phyloP scores from a whole-genome alignment of 1,140 invertebrate genomes.

The Plectrocnemia conspersa region DNA sequence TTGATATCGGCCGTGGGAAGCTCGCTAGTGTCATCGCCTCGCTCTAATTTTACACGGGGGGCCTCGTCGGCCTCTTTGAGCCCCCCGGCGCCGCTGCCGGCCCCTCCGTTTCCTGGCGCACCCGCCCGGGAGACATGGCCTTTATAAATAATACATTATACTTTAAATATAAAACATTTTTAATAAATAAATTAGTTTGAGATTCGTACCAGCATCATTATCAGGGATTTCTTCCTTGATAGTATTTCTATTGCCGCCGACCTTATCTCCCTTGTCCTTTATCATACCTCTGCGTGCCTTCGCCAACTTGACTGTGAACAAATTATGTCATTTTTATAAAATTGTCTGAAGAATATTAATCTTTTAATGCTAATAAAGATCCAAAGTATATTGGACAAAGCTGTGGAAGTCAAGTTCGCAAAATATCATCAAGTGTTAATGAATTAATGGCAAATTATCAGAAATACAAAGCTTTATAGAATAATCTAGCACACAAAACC shows the following conservation, averaged over 20 bases:
- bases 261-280: constrained; percentile 52
- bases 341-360: too few species aligned
- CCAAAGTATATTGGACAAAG: too few species aligned
- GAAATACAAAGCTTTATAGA: too few species aligned
- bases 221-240: constrained; percentile 52
- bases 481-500: too few species aligned
- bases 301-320: constrained; percentile 51
- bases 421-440: too few species aligned
- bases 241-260: constrained; percentile 37
- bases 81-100: constrained; percentile 47
- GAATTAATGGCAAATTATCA: too few species aligned
- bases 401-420: too few species aligned
- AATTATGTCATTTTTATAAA: too few species aligned
- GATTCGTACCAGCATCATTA: constrained; percentile 45
- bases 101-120: constrained; percentile 23
- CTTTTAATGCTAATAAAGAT: too few species aligned
- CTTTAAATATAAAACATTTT: background rate
- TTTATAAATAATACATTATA: constrained; percentile 31
- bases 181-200: background rate
- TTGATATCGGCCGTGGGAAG: constrained; percentile 50
- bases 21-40: constrained; percentile 40
- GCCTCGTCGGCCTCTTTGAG: constrained; percentile 50
- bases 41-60: constrained; percentile 48
- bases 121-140: constrained; percentile 47
- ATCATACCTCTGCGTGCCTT: constrained; percentile 55